These are phyloP conservation scores for human (Homo sapiens) DNA, from an alignment of 2,113 vertebrate species.

Conservation along the genomic window DNA sequence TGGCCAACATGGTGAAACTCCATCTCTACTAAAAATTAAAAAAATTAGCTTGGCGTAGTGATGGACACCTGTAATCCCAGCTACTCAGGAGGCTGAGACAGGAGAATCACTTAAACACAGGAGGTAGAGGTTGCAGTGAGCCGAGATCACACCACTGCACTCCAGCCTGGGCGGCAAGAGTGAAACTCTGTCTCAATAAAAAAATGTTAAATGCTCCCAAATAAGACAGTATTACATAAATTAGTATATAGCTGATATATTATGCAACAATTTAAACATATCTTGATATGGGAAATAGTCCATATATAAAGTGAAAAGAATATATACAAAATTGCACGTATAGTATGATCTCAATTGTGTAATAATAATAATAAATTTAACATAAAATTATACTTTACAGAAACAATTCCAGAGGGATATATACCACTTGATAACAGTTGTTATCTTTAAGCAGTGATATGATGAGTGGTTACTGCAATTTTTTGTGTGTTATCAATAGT, in stretches of 20 bases:
- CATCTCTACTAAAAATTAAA: no score
- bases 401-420: neutral
- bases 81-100: no score
- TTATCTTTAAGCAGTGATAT: neutral
- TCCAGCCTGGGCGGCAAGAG: no score
- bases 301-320: neutral
- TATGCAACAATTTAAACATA: slow-evolving; percentile 24
- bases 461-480: slow-evolving; percentile 3
- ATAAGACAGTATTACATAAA: neutral
- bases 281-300: neutral
- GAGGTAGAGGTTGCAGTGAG: no score
- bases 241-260: slow-evolving; percentile 8
- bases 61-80: no score
- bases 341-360: neutral
- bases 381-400: neutral
- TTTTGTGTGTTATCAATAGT: neutral
- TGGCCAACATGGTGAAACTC: no score
- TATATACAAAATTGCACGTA: neutral
- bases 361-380: slow-evolving; percentile 2
- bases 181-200: no score
- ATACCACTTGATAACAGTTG: neutral
- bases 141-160: no score
- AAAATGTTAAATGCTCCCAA: neutral
- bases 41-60: no score
- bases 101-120: no score